These are phyloP conservation scores for Catocala sponsa DNA, from an alignment of 2,888 invertebrate species.

Conservation along the genomic window DNA sequence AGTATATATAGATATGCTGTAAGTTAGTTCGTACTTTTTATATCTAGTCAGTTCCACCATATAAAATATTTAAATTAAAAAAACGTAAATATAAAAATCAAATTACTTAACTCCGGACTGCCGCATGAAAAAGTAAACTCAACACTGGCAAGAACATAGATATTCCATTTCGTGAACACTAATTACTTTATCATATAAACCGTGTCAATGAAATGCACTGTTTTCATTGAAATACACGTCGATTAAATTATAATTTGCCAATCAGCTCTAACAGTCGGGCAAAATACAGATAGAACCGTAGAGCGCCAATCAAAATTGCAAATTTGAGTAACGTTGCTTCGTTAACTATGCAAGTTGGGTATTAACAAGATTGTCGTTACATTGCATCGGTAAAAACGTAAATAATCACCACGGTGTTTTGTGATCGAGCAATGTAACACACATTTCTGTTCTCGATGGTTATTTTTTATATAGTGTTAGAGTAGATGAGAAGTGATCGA, in stretches of 20 bases:
- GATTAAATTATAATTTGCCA: slow-evolving; percentile 73
- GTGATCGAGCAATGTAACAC: slow-evolving; percentile 18
- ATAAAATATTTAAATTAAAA: no score
- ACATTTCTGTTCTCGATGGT: not conserved
- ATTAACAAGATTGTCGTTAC: slow-evolving; percentile 66
- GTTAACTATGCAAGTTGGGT: slow-evolving; percentile 73
- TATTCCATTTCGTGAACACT: slow-evolving; percentile 20
- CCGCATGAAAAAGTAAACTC: slow-evolving; percentile 12
- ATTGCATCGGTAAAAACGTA: slow-evolving; percentile 55
- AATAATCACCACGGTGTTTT: slow-evolving; percentile 48
- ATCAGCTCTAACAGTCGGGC: slow-evolving; percentile 63
- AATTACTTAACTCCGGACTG: no score
- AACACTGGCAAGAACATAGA: slow-evolving; percentile 25
- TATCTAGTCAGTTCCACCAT: no score
- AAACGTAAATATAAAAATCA: no score
- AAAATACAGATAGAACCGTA: slow-evolving; percentile 65
- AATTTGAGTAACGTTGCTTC: slow-evolving; percentile 78
- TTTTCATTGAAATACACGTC: slow-evolving; percentile 54
- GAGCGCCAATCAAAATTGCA: slow-evolving; percentile 83
- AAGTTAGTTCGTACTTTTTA: no score
- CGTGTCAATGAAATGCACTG: slow-evolving; percentile 43
- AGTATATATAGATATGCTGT: no score
- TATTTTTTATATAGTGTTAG: no score
- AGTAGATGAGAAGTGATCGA: no score
- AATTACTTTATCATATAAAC: slow-evolving; percentile 38